These are phyloP conservation scores for Oscheius sp. DNA, from an alignment of 2,888 invertebrate species.

Conservation along the genomic window DNA sequence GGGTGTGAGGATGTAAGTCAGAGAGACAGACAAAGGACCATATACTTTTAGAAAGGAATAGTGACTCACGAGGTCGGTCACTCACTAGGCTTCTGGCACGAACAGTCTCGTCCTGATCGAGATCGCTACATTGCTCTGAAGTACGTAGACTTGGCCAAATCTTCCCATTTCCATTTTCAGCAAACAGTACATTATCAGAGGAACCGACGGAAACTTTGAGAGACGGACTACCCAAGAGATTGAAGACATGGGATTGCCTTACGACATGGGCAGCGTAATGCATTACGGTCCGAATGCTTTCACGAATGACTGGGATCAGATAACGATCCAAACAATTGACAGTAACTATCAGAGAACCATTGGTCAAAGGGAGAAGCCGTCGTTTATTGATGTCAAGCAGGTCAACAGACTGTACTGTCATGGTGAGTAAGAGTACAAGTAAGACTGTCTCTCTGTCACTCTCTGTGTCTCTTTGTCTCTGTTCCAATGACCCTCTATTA, in stretches of 20 bases:
- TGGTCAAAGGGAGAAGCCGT: slow-evolving; percentile 64
- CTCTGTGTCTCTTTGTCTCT: background rate
- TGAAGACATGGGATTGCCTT: slow-evolving; percentile 69
- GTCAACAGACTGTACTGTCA: slow-evolving; percentile 68
- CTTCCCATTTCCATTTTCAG: slow-evolving; percentile 33
- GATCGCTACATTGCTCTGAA: slow-evolving; percentile 64
- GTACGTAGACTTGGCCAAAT: background rate
- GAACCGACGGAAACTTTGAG: slow-evolving; percentile 69
- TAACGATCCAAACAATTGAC: slow-evolving; percentile 64
- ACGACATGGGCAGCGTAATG: slow-evolving; percentile 60
- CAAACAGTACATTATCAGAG: slow-evolving; percentile 65
- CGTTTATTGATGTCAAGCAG: slow-evolving; percentile 70
- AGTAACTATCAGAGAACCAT: slow-evolving; percentile 64
- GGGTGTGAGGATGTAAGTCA: slow-evolving; percentile 70
- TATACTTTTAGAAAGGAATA: slow-evolving; percentile 63
- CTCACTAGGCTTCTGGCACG: slow-evolving; percentile 71
- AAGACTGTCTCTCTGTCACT: background rate
- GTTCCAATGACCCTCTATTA: too few relatives aligned
- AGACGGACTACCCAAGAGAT: slow-evolving; percentile 62
- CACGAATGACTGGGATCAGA: slow-evolving; percentile 67
- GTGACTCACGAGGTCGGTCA: slow-evolving; percentile 71
- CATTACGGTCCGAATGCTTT: slow-evolving; percentile 49
- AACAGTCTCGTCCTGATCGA: slow-evolving; percentile 68
- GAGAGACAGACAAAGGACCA: background rate
- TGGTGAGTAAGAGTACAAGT: slow-evolving; percentile 42